Conservation (phyloP, 2,113 vertebrate genomes). For the Urocolius indicus region DNA sequence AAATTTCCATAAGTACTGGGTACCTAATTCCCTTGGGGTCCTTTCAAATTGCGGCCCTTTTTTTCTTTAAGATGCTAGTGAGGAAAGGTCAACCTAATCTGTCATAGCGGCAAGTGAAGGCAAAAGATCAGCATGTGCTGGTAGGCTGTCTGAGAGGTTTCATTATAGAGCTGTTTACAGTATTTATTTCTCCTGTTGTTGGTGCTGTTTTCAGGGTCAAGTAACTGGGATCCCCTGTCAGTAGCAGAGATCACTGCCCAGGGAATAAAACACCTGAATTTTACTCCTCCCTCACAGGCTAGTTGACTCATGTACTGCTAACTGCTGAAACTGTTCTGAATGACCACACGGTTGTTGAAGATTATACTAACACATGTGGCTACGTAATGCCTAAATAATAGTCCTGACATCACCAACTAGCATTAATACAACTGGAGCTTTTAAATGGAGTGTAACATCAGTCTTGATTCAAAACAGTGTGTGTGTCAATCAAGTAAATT, state of each 20-base stretch:
- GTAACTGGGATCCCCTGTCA: slow-evolving; percentile 63
- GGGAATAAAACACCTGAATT: slow-evolving; percentile 27
- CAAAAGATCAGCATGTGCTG: slow-evolving; percentile 65
- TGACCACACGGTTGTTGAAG: background rate
- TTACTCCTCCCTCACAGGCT: slow-evolving; percentile 3
- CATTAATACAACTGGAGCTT: background rate
- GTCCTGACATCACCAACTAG: background rate
- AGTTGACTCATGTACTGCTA: background rate
- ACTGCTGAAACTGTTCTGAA: background rate
- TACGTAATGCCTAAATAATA: background rate
- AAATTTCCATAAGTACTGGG: background rate
- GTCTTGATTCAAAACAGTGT: background rate
- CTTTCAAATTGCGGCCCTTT: background rate
- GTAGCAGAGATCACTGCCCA: slow-evolving; percentile 53
- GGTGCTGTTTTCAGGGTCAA: slow-evolving; percentile 71
- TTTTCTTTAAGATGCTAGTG: background rate
- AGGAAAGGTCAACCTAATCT: slow-evolving; percentile 71
- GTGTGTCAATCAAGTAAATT: background rate
- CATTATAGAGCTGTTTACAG: slow-evolving; percentile 73
- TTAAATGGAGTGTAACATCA: background rate
- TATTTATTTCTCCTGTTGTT: slow-evolving; percentile 72
- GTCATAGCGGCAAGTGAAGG: slow-evolving; percentile 68
- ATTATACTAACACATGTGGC: background rate
- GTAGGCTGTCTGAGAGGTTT: slow-evolving; percentile 67
- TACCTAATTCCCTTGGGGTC: slow-evolving; percentile 16